Conservation (phyloP, 2,113 vertebrate species). For the Tilapia sparmanii region DNA sequence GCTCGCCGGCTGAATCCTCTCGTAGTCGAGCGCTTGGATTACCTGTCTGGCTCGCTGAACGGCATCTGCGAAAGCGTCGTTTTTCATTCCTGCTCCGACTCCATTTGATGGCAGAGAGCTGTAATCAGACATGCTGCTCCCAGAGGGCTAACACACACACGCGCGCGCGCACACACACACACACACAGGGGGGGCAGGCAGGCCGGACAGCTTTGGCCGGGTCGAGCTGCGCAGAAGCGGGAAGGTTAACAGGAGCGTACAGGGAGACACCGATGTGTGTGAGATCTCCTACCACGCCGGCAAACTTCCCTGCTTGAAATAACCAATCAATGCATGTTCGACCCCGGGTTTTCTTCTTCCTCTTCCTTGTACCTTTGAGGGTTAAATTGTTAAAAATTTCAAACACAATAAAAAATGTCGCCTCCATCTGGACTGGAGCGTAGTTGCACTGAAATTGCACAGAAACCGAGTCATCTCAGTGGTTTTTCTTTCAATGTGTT, state of each 20-base stretch:
- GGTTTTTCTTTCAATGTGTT: not conserved
- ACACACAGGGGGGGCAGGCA: not conserved
- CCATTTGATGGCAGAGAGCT: slow-evolving; percentile 69
- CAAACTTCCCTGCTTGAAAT: slow-evolving; percentile 30
- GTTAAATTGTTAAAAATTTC: not conserved
- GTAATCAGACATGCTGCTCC: slow-evolving; percentile 77
- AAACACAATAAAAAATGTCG: not conserved
- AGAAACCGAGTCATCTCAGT: not conserved
- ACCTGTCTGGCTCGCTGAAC: slow-evolving; percentile 90
- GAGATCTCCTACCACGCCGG: slow-evolving; percentile 40
- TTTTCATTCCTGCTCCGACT: slow-evolving; percentile 74
- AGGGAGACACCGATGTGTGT: slow-evolving; percentile 19
- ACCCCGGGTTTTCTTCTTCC: not conserved
- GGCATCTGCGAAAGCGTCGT: slow-evolving; percentile 89
- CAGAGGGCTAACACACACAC: not conserved
- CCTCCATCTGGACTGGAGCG: slow-evolving; percentile 10
- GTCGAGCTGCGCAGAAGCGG: slow-evolving; percentile 71
- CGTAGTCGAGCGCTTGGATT: not conserved
- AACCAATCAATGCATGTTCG: slow-evolving; percentile 49
- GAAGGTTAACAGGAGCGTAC: slow-evolving; percentile 62
- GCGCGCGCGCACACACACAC: not conserved
- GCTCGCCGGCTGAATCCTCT: not conserved
- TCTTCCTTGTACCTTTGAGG: not conserved
- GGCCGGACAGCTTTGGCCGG: slow-evolving; percentile 46
- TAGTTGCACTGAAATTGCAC: not conserved